These are phyloP conservation scores for Plestiodon gilberti DNA, from an alignment of 2,113 vertebrate species.

Conservation along the genomic window DNA sequence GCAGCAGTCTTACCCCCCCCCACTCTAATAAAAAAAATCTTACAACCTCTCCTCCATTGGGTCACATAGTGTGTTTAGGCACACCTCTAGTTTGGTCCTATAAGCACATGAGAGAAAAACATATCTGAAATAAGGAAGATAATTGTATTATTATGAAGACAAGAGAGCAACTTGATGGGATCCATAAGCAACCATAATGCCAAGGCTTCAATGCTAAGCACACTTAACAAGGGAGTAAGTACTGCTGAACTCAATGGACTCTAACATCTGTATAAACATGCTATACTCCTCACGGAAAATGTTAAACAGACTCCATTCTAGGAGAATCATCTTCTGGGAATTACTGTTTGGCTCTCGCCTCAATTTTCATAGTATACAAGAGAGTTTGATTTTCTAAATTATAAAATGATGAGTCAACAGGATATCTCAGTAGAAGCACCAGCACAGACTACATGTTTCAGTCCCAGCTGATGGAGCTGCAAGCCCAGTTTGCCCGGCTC, in stretches of 20 bases:
- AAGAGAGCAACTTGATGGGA: not conserved
- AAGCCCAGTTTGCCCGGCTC: constrained; percentile 4
- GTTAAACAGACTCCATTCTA: not conserved
- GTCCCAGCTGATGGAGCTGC: constrained; percentile 1
- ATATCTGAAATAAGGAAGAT: not conserved
- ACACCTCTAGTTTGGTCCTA: no score
- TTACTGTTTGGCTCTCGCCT: not conserved
- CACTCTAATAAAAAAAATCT: no score
- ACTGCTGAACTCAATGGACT: not conserved
- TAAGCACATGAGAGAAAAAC: not conserved
- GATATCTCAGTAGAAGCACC: constrained; percentile 17
- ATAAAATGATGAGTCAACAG: not conserved
- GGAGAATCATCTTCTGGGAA: constrained; percentile 13
- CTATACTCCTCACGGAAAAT: not conserved
- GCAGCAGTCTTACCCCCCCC: no score
- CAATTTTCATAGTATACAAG: not conserved
- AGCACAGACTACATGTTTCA: constrained; percentile 16
- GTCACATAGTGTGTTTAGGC: no score
- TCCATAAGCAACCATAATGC: not conserved
- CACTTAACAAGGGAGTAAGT: constrained; percentile 5
- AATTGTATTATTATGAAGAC: not conserved
- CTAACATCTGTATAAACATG: not conserved
- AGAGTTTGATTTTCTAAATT: constrained; percentile 24
- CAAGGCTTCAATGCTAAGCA: not conserved
- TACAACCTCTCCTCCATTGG: no score